Evolutionary conservation across 2,113 vertebrate species (phyloP), one percentile per base, ranked within the genome.

Genomic region (Megatriorchis doriae): DNA sequence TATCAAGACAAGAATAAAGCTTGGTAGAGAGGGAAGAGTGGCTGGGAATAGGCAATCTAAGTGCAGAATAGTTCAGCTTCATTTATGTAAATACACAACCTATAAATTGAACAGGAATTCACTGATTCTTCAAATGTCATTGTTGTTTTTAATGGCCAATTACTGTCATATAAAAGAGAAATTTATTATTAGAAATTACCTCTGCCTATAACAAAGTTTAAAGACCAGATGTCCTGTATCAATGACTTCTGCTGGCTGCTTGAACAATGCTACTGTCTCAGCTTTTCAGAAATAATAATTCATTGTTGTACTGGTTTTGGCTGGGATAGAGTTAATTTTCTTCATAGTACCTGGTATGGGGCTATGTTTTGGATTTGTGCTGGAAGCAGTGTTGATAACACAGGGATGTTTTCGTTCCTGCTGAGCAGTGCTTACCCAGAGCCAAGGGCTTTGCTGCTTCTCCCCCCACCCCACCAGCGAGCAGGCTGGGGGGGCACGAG

Each of bases 401-500:
- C 12, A 81, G 3, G 0, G 6, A 34, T 42, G 18, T 17, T 80
- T 73, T 66, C 1, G 1, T 6, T 59, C 10, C 12, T 42, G 26
- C 11, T 66, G 26, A 10, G 31, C 13, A 47, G n/a, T 19, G 11
- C 19, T 55, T 71, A 17, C 29, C 48, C 29, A 42, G 8, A 4
- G 1, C 55, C 58, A 65, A 34, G 20, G 16, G 4, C 17, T 58
- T 62, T 55, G 7, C 56, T 56, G 42, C 48, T 65, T 31, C 50
- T 48, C 16, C 40, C 2, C 1, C 5, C 3, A 10, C 19, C 19
- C 10, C 10, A 16, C 23, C 43, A 59, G 20, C 1, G 1, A 68
- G 25, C 5, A 31, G 45, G 12, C 19, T 77, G 23, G 27, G 11
- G 10, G 7, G 55, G 13, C 16, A 45, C 10, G 53, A 78, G 45